phyloP scores from a whole-genome alignment of 2,797 vertebrate species.

The Myiotriccus ornatus region DNA sequence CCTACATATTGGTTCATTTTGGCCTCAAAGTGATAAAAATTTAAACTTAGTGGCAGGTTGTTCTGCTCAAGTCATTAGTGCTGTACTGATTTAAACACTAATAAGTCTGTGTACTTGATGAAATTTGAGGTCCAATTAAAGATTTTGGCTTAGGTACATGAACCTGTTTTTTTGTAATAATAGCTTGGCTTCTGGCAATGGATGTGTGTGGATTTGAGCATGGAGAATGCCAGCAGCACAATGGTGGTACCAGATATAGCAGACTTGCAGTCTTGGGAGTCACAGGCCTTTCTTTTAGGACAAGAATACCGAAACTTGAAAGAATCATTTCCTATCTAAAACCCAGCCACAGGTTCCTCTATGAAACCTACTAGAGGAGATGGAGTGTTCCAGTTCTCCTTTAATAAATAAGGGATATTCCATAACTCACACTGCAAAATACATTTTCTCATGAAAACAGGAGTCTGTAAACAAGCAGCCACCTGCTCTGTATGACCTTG shows the following conservation, averaged over 20 bases:
- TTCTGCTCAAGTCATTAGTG: neutral
- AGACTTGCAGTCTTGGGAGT: neutral
- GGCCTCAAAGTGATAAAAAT: neutral
- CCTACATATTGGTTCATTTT: neutral
- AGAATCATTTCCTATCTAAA: neutral
- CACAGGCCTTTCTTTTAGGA: neutral
- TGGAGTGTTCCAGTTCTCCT: neutral
- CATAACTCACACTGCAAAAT: neutral
- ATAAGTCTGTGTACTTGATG: neutral
- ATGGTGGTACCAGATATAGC: neutral
- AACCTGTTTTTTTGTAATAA: neutral
- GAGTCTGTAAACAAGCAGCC: neutral
- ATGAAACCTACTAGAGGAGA: neutral
- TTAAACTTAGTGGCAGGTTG: neutral
- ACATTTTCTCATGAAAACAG: neutral
- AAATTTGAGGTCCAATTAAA: neutral
- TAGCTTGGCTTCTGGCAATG: neutral
- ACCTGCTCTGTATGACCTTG: neutral
- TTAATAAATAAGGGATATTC: neutral
- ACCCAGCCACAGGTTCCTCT: neutral
- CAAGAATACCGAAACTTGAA: neutral
- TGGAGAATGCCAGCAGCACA: neutral
- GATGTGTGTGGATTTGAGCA: neutral
- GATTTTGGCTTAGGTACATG: neutral
- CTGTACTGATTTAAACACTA: neutral